A percentile compares a stretch with the other conserved stretches of the same genome.
Conservation (phyloP, 2,888 invertebrate species). For the Synergus laeviventris region DNA sequence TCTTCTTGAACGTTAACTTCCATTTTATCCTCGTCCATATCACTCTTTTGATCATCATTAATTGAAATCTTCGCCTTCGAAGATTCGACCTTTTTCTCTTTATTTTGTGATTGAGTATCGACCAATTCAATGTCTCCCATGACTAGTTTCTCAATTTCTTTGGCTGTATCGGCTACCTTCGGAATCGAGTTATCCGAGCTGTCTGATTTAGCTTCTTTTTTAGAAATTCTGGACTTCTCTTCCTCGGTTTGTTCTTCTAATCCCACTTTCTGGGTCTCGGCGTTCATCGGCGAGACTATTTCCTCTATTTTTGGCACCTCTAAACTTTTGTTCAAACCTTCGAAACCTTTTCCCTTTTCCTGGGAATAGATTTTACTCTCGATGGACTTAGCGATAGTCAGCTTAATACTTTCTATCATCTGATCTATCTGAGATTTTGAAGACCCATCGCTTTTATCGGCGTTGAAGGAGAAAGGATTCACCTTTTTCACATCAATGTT, state of each 20-base stretch:
- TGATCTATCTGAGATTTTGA: slow-evolving; percentile 71
- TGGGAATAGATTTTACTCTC: slow-evolving; percentile 69
- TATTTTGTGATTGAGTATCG: slow-evolving; percentile 64
- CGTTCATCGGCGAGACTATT: slow-evolving; percentile 68
- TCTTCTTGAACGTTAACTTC: background rate
- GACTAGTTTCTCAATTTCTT: slow-evolving; percentile 76
- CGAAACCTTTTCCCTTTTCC: slow-evolving; percentile 60
- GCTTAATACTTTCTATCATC: slow-evolving; percentile 73
- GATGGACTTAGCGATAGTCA: slow-evolving; percentile 71
- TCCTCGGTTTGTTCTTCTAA: slow-evolving; percentile 61
- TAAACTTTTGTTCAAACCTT: slow-evolving; percentile 66
- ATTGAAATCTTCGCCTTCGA: slow-evolving; percentile 1
- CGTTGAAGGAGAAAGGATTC: slow-evolving; percentile 62
- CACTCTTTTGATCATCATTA: slow-evolving; percentile 32
- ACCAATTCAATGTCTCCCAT: slow-evolving; percentile 71
- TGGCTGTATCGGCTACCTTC: slow-evolving; percentile 75
- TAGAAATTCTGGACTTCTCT: slow-evolving; percentile 62
- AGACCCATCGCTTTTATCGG: slow-evolving; percentile 64
- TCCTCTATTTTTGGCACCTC: slow-evolving; percentile 72
- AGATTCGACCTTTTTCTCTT: slow-evolving; percentile 42
- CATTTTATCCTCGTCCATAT: background rate
- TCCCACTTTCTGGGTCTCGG: slow-evolving; percentile 67
- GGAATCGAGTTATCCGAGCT: slow-evolving; percentile 69
- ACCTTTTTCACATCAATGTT: slow-evolving; percentile 71
- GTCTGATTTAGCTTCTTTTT: slow-evolving; percentile 62